These are phyloP conservation scores for Etheostoma nigrum DNA, from an alignment of 2,797 vertebrate species.

Conservation along the genomic window DNA sequence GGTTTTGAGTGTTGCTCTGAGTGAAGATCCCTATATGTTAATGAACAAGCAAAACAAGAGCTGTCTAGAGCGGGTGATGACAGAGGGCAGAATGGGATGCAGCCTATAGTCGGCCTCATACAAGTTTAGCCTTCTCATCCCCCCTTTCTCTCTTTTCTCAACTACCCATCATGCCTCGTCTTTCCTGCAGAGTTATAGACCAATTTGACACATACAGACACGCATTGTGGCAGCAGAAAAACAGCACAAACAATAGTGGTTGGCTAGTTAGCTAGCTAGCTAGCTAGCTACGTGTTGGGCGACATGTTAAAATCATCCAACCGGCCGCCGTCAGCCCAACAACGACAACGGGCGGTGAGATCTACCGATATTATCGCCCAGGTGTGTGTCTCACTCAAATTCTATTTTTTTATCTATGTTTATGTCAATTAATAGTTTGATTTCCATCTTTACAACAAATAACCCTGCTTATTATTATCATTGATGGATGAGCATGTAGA, in stretches of 20 bases:
- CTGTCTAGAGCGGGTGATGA: neutral
- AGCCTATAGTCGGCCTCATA: neutral
- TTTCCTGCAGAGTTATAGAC: neutral
- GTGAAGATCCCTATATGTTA: slow-evolving; percentile 39
- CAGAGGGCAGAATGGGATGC: neutral
- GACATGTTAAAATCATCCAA: no score
- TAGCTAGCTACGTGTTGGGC: no score
- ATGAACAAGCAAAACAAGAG: slow-evolving; percentile 18
- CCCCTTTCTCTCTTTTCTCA: neutral
- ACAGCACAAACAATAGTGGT: no score
- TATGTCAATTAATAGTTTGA: neutral
- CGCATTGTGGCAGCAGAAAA: no score
- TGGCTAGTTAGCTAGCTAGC: no score
- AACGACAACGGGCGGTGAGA: no score
- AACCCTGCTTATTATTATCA: neutral
- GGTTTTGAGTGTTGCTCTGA: slow-evolving; percentile 44
- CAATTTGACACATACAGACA: no score
- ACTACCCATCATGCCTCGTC: slow-evolving; percentile 4
- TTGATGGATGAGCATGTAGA: neutral
- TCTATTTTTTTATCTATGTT: neutral
- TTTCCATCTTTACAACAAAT: neutral
- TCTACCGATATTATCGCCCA: no score
- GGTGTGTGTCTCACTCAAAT: no score
- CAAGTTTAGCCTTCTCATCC: neutral
- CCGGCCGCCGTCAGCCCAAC: no score